A percentile compares a stretch with the other conserved stretches of the same genome.
Evolutionary conservation across 2,113 vertebrate genomes (phyloP).

Genomic region (Sorex araneus): DNA sequence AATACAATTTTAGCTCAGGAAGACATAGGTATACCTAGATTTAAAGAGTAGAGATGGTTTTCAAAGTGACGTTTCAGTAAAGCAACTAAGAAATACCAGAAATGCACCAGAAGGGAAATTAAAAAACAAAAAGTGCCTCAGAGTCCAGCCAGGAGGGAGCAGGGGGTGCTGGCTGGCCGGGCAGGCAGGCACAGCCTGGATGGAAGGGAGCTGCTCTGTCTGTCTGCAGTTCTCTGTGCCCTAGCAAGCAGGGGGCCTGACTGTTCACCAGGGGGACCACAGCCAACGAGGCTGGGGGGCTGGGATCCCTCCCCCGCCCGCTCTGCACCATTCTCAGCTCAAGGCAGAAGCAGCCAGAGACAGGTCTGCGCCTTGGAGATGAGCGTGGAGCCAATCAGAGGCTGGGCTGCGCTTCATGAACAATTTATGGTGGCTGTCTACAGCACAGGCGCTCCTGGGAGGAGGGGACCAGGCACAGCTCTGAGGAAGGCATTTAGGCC

Average conservation of each 20-base stretch:
- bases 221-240: neutral
- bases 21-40: conserved; percentile 12
- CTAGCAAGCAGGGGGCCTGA: neutral
- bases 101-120: conserved; percentile 61
- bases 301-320: neutral
- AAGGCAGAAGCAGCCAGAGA: neutral
- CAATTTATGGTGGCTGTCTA: neutral
- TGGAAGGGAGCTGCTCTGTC: neutral
- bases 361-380: neutral
- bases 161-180: neutral
- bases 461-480: neutral
- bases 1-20: conserved; percentile 53
- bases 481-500: neutral
- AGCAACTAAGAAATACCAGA: conserved; percentile 71
- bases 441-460: conserved; percentile 36
- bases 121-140: neutral
- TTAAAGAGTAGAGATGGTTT: conserved; percentile 63
- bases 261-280: neutral
- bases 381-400: neutral
- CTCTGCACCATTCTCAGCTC: neutral
- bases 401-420: neutral
- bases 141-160: neutral
- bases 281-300: neutral
- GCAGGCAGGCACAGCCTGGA: neutral
- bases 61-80: conserved; percentile 68